A percentile compares a stretch with the other conserved stretches of the same genome.
phyloP scores from a whole-genome alignment of 1,140 invertebrate genomes.

The Drosophila novamexicana region DNA sequence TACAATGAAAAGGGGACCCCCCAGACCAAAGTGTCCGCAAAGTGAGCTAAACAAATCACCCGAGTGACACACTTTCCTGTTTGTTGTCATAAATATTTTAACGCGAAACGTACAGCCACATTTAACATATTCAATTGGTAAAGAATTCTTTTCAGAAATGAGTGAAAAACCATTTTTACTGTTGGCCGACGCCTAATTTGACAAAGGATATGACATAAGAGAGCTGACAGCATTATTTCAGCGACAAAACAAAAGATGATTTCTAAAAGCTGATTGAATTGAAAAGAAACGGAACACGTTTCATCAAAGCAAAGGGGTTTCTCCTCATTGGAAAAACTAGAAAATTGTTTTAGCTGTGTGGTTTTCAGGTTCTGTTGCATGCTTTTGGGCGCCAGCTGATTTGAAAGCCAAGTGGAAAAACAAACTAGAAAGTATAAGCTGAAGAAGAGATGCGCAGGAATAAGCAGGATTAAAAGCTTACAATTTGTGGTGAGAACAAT shows the following conservation, averaged over 20 bases:
- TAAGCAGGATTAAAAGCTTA: too few relatives aligned
- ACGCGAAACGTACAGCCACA: constrained; percentile 12
- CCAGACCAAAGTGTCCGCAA: constrained; percentile 41
- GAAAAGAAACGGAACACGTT: constrained; percentile 3
- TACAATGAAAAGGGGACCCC: constrained; percentile 22
- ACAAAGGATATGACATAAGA: constrained; percentile 68
- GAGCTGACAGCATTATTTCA: constrained; percentile 70
- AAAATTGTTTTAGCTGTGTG: constrained; percentile 8
- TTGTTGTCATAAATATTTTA: constrained; percentile 75
- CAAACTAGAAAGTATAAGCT: background rate
- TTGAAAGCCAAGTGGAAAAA: background rate
- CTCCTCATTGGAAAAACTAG: constrained; percentile 4
- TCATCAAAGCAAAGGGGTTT: constrained; percentile 3
- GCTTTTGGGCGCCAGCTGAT: constrained; percentile 45
- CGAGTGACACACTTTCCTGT: constrained; percentile 79
- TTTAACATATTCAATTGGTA: constrained; percentile 20
- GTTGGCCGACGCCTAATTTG: constrained; percentile 56
- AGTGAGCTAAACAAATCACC: constrained; percentile 79
- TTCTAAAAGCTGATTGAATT: constrained; percentile 1
- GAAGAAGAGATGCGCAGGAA: background rate
- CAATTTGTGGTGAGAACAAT: too few relatives aligned
- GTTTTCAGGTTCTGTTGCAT: constrained; percentile 39
- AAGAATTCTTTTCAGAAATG: constrained; percentile 15
- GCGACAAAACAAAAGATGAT: constrained; percentile 13
- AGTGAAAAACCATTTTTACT: constrained; percentile 1